Base-by-base conservation (phyloP, 2,888 invertebrate species). In the Agrochola lychnidis region DNA sequence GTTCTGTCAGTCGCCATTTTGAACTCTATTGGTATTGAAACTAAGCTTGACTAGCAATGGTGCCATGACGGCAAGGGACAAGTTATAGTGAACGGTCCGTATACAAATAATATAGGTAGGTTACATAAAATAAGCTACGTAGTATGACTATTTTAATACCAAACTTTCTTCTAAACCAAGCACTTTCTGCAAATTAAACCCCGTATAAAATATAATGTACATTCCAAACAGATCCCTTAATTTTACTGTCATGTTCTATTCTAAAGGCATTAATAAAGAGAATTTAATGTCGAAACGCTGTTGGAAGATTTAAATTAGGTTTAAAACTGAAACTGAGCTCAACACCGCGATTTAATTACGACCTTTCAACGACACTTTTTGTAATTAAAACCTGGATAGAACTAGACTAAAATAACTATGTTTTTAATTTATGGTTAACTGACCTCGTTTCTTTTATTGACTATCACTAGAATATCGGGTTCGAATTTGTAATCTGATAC, bases 321-420 rank as follows among this genome's bases (percentile, higher is more conserved):
- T 84, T 84, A 71, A 79, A 84, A 76, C 82, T 82, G 73, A 73
- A 87, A 79, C 72, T 75, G 81, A 81, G 68, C 79, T 69, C 63
- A 70, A 82, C 73, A 78, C 85, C 79, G 76, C 78, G 69, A 76
- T 84, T 80, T 73, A 86, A 82, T 87, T 86, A 87, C 70, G 56
- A 67, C 62, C 76, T 73, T 66, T 86, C 79, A 73, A 68, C 73
- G 76, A 76, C 84, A 79, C 73, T 82, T 87, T 81, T 79, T 81
- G 66, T 77, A 81, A 85, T 85, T 81, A 86, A 78, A 78, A 78
- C 64, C 73, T 78, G 73, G 71, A 67, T 74, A 62, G 66, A 72
- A 71, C 73, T 70, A 72, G 40, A 79, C 73, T 76, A 68, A 78
- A 80, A 69, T 53, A 59, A 76, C 71, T 57, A 63, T 78, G 16